Base-by-base conservation (phyloP, 2,113 vertebrate species). In the Melanostigma gelatinosum region DNA sequence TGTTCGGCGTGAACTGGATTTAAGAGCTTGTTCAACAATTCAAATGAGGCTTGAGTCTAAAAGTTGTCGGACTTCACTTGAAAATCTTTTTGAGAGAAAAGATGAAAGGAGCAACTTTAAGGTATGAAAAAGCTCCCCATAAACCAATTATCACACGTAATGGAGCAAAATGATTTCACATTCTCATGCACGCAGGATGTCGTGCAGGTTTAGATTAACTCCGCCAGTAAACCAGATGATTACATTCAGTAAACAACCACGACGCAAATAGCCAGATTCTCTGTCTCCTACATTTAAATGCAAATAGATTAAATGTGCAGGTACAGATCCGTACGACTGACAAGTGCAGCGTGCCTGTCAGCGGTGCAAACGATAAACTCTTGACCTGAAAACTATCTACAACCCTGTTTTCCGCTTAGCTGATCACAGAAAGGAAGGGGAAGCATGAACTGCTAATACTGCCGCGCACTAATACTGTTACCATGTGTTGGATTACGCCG, bases 121-220 rank as follows among this genome's bases (percentile, higher is more conserved):
- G 80, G 89, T 83, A 88, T 83, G 79, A 85, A 64, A 82, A 84
- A 64, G 32, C 79, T 46, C 64, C 61, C 50, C 76, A 86, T 82
- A 90, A 93, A 91, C 81, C 85, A 92, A 94, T 93, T 93, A 94
- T 92, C 87, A 88, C 87, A 85, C 83, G 90, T 93, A 93, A 91
- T 89, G 75, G 80, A 91, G 89, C 88, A 91, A 90, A 94, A 90
- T 83, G 76, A 88, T 89, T 86, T 88, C 48, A 70, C 85, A 84
- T 87, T 90, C 89, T 87, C 72, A 75, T 82, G 83, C 87, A 73
- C 32, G 80, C 83, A 77, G 63, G 84, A 88, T 86, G 86, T 76
- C 67, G 77, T 66, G 77, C 86, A 82, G 77, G 79, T 77, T 89
- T 80, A 74, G 83, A 76, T 91, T 84, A 86, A 82, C 78, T 69